Base-by-base conservation (phyloP, 2,113 vertebrate species). In the Callithrix jacchus region DNA sequence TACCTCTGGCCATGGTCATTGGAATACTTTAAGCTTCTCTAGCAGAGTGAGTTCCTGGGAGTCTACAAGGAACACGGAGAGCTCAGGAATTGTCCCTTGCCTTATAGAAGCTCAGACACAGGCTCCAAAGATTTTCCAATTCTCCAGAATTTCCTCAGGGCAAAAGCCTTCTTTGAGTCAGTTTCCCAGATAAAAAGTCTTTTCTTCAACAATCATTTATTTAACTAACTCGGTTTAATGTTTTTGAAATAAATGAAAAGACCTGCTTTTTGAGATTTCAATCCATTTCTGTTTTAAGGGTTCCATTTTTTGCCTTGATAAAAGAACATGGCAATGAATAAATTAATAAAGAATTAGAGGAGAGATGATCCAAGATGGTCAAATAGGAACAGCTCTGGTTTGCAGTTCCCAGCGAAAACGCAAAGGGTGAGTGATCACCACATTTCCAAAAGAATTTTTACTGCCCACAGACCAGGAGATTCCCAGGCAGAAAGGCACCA, bases 311-410 rank as follows among this genome's bases (percentile, higher is more conserved):
- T 91, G 47, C 58, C 88, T 92, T 91, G 73, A 58, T 95, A 92
- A 94, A 76, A 40, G 21, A 95, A 84, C 32, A 64, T 32, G 45
- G 66, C 81, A 92, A 73, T 93, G 95, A 94, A 95, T 96, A 96
- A 88, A 97, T 95, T 94, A 96, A 96, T 95, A 89, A 96, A 85
- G 58, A 96, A 95, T 92, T 77, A 82, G 49, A 92, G 49, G 52
- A 52, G 52, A 52, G 52, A 52, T 16, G 52, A 52, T 52, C 52
- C 16, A 52, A 52, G 52, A 17, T 52, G 52, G 52, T 16, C 52
- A 52, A 52, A 52, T 17, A 52, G 52, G 52, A 52, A 52, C 5
- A 52, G 16, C 52, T 52, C 16, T 52, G 16, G 52, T 17, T 52
- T 52, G 52, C 52, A 52, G 52, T 52, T 52, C 52, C 52, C 52